Evolutionary conservation across 2,113 vertebrate genomes (phyloP).

Genomic region (Cygnus buccinator): DNA sequence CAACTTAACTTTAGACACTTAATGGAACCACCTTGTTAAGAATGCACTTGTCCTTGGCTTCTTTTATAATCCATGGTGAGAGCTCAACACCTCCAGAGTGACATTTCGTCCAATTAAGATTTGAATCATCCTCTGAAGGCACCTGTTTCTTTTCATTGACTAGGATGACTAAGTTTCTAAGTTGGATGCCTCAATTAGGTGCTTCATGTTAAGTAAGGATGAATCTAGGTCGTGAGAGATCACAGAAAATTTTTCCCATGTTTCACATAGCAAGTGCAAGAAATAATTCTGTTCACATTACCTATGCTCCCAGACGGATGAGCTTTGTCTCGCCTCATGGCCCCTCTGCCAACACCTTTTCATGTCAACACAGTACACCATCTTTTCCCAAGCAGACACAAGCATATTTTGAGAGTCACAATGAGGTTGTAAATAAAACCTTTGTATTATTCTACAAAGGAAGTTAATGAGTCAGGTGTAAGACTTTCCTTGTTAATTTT

Average conservation of each 20-base stretch:
- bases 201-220: not conserved
- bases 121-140: not conserved
- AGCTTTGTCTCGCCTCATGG: not conserved
- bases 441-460: not conserved
- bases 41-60: not conserved
- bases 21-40: not conserved
- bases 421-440: not conserved
- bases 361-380: not conserved
- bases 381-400: not conserved
- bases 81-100: not conserved
- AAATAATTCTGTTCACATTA: not conserved
- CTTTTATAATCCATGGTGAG: not conserved
- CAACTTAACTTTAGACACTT: not conserved
- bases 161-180: not conserved
- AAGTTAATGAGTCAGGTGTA: not conserved
- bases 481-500: slow-evolving; percentile 18
- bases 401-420: not conserved
- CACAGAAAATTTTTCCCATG: not conserved
- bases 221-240: not conserved
- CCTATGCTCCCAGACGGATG: not conserved
- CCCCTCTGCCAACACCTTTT: rapidly evolving
- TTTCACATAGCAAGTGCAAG: not conserved
- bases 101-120: not conserved
- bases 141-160: not conserved
- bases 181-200: not conserved